Base-by-base conservation (phyloP, 2,113 vertebrate species). In the Mirounga angustirostris region DNA sequence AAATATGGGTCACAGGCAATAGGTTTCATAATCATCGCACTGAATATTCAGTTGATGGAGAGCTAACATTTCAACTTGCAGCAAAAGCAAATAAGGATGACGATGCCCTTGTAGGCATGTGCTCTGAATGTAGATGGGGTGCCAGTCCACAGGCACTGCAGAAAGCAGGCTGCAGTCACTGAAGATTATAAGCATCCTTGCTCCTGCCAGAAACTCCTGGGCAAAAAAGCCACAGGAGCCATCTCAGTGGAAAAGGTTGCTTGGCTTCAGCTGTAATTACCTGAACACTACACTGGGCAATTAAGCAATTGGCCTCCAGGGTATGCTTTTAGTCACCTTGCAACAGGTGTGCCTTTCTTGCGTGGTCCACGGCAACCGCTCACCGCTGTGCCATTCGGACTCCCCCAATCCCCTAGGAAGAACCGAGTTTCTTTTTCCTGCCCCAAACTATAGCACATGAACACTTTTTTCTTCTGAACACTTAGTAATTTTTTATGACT, bases 221-320 rank as follows among this genome's bases (percentile, higher is more conserved):
- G 98, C n/a, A 98, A 95, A 91, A 92, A 79, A 91, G 26, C 36
- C 96, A 82, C 91, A 52, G 30, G 95, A 96, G 96, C 95, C 14
- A 24, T 50, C 90, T 97, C 94, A 74, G 79, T 96, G 95, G 97
- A 87, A 97, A 97, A 90, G 97, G 33, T 61, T 46, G 52, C 50
- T 85, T 97, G 87, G 71, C 59, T 97, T 96, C 69, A 87, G 54
- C 40, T 85, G 81, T 97, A 97, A 96, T 92, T 92, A 96, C 73
- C 76, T 73, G 71, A 93, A 79, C 40, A 22, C 0, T 2, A 40
- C 21, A 28, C 28, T 92, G n/a, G 59, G 94, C 81, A 94, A 94
- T 98, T 97, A 96, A 74, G 56, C 73, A 54, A 30, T 30, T 78
- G 83, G 52, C 43, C 96, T 90, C 95, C 9, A 56, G 83, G 63